A percentile compares a stretch with the other conserved stretches of the same genome.
Conservation (phyloP, 2,888 invertebrate species). For the Endomychus coccineus region DNA sequence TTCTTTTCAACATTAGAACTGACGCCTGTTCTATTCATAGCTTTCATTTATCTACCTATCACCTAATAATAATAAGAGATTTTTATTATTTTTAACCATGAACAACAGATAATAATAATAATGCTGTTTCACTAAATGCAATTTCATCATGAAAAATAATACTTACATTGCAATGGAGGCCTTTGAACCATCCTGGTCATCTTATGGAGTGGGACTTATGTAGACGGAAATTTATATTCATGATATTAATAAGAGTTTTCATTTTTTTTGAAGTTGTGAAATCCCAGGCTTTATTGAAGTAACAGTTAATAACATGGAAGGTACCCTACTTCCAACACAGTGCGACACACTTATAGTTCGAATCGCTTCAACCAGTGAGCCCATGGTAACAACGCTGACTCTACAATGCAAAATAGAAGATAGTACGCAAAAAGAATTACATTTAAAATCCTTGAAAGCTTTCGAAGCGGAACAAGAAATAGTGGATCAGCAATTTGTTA, state of each 20-base stretch:
- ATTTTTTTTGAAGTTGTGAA: slow-evolving; percentile 27
- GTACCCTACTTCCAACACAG: slow-evolving; percentile 38
- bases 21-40: no score
- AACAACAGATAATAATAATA: no score
- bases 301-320: slow-evolving; percentile 30
- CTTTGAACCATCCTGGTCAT: no score
- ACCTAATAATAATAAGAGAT: no score
- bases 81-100: no score
- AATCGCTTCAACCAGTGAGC: slow-evolving; percentile 33
- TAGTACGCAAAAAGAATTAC: slow-evolving; percentile 35
- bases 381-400: slow-evolving; percentile 31
- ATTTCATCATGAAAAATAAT: no score
- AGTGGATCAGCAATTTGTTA: slow-evolving; percentile 37
- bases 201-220: no score
- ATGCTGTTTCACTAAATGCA: no score
- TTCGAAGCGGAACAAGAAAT: slow-evolving; percentile 27
- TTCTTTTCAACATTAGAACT: no score
- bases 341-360: slow-evolving; percentile 36
- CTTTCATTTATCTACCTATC: no score
- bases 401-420: slow-evolving; percentile 40
- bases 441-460: slow-evolving; percentile 33
- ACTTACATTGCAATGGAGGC: no score
- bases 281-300: slow-evolving; percentile 32
- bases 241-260: not conserved
- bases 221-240: no score